Base-by-base conservation (phyloP, 2,797 vertebrate genomes). In the Enteromius treurensis region DNA sequence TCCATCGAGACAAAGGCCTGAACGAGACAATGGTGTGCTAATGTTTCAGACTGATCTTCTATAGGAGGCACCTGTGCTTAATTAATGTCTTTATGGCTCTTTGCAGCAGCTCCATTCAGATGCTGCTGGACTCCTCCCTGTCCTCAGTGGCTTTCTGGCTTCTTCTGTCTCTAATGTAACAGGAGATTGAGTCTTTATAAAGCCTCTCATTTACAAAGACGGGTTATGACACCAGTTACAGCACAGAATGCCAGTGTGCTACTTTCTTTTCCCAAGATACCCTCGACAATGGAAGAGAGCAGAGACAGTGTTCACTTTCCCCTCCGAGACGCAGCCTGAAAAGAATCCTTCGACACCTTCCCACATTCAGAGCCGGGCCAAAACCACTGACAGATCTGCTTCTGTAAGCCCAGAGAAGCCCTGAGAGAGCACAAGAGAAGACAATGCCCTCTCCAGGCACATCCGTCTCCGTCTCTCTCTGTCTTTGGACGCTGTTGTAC, bases 171-270 rank as follows among this genome's bases (percentile, higher is more conserved):
- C 69, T 71, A 47, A 73, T 76, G 79, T 79, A 80, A 85, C 13
- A 26, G 62, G 81, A 84, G 84, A 76, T 73, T 40, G 19, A 3
- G 62, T 65, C 62, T 53, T 74, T 85, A 62, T 53, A 85, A 77
- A 74, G 40, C 10, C 29, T 40, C 40, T 77, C 53, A 26, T 81
- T 53, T 42, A 55, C 64, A 74, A 80, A 69, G 53, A 53, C 4
- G 64, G 76, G 40, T 82, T 47, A 82, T 77, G 60, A 79, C 79
- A 53, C 75, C 58, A 3, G 58, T 80, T 83, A 74, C 17, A 92
- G 92, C 89, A 83, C 55, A 85, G 91, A 90, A 89, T 85, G 91
- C 92, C 94, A 94, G 95, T 94, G 85, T 80, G 90, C 94, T 92
- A 93, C 93, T 81, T 82, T 86, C 76, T 67, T 51, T 60, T 86